phyloP scores from a whole-genome alignment of 2,797 vertebrate genomes.

The Mus caroli region DNA sequence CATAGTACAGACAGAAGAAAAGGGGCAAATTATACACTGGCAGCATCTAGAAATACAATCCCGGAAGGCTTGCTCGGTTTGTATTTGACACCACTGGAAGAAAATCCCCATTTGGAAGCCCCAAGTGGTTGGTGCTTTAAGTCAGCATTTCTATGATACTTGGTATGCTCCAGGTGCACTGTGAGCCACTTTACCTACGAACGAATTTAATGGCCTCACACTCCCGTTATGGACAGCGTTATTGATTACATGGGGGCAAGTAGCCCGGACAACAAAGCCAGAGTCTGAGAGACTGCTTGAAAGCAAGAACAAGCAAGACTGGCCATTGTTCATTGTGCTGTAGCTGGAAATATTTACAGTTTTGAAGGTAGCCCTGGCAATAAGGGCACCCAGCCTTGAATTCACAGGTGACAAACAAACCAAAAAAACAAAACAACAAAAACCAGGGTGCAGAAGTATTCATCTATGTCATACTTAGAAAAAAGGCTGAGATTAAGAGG shows the following conservation, averaged over 20 bases:
- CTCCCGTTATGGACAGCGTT: not conserved
- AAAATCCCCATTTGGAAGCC: conserved; percentile 50
- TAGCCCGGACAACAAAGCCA: not conserved
- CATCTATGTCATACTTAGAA: not conserved
- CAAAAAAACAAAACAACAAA: too few species aligned
- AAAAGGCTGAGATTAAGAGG: not conserved
- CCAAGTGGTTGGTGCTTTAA: conserved; percentile 25
- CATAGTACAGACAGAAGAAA: not conserved
- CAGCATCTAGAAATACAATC: conserved; percentile 14
- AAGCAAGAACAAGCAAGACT: conserved; percentile 26
- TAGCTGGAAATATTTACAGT: conserved; percentile 51
- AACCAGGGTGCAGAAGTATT: not conserved
- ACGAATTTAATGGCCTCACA: not conserved
- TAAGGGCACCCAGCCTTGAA: not conserved
- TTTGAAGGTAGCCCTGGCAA: conserved; percentile 30
- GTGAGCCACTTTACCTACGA: not conserved
- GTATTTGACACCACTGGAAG: not conserved
- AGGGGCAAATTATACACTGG: not conserved
- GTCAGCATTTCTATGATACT: not conserved
- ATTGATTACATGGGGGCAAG: not conserved
- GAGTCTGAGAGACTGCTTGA: not conserved
- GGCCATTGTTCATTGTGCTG: not conserved
- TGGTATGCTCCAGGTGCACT: not conserved
- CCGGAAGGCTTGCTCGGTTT: not conserved
- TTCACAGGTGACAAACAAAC: not conserved